Evolutionary conservation across 2,113 vertebrate species (phyloP).

Genomic region (Aptenodytes patagonicus): DNA sequence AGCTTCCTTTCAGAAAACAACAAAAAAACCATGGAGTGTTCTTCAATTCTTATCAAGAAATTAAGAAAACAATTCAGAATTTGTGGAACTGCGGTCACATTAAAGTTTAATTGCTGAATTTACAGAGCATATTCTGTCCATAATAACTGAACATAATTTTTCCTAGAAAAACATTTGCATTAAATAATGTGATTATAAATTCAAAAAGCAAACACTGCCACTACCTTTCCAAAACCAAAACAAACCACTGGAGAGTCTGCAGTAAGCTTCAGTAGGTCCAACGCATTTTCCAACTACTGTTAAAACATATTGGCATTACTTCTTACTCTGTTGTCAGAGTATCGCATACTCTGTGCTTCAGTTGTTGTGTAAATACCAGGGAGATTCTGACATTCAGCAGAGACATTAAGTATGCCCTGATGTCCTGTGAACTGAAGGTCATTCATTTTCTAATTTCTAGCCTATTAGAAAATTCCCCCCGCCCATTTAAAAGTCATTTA

Average conservation of each 20-base stretch:
- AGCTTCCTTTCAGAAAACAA: not conserved
- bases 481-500: not conserved
- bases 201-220: not conserved
- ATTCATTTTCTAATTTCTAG: not conserved
- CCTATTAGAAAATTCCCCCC: no score
- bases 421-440: not conserved
- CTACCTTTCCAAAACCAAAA: not conserved
- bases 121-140: not conserved
- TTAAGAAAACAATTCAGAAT: not conserved
- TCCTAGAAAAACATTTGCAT: not conserved
- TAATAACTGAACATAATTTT: not conserved
- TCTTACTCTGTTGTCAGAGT: not conserved
- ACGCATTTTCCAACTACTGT: not conserved
- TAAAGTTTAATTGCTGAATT: not conserved
- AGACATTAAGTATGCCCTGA: accelerated
- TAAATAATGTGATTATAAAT: not conserved
- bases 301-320: not conserved
- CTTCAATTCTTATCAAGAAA: not conserved
- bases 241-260: not conserved
- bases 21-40: not conserved
- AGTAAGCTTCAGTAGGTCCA: not conserved
- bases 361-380: not conserved
- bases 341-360: accelerated
- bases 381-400: not conserved
- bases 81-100: not conserved